Evolutionary conservation across 2,888 invertebrate genomes (phyloP), one percentile per base, ranked within the genome.

Genomic region (Drosophila neotestacea): DNA sequence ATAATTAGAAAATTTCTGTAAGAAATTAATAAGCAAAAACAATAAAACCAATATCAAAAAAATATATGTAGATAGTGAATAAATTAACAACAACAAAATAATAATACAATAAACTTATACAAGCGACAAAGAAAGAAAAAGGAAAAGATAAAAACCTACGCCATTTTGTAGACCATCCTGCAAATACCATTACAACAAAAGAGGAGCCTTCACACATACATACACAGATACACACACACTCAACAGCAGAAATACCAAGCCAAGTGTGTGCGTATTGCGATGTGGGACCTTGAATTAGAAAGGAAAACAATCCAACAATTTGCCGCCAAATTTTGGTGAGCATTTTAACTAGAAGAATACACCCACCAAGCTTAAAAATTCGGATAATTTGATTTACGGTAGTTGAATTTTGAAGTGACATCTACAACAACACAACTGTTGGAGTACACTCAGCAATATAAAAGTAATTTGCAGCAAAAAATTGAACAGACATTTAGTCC

Each of bases 1-100:
- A 88, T 81, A 85, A 79, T 74, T 76, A 76, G 65, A 70, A 59
- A 71, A 76, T 80, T 82, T 78, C 72, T 79, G 5, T 47, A 73
- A 86, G 79, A 81, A 89, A 77, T 83, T 65, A 11, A 46, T 87
- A 87, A 85, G 82, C 39, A 39, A 60, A 42, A 36, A 58, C 42
- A 44, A 56, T 6, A 36, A 52, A 64, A 58, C 27, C 51, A 69
- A 70, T 63, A 68, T 68, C 56, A 80, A 70, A 64, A 56, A 65
- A 56, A 70, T 30, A 13, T 22, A 68, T 22, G 60, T 76, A 77
- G 74, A 58, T 76, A 55, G 65, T 59, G 39, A 70, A 78, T 58
- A n/a, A 63, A 56, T 41, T 47, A 68, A 22, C 22, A 22, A 22
- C 22, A 22, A 70, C 48, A 27, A 32, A 72, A 6, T 16, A 60